These are phyloP conservation scores for Laupala kohalensis DNA, from an alignment of 1,140 invertebrate genomes.

Conservation along the genomic window DNA sequence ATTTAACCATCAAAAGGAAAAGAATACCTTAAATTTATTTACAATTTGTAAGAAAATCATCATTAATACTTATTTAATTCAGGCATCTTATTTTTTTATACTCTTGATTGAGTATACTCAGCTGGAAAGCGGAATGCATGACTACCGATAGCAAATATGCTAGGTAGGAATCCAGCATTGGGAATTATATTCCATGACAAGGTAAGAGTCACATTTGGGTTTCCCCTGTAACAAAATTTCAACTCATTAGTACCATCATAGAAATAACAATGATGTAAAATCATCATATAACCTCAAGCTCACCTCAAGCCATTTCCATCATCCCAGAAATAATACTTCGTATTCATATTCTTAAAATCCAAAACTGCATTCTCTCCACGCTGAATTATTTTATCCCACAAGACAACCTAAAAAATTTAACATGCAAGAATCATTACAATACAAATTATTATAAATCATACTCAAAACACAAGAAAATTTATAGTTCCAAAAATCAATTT, in stretches of 20 bases:
- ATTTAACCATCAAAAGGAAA: too few species aligned
- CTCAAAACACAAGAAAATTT: not conserved
- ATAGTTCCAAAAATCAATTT: not conserved
- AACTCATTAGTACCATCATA: not conserved
- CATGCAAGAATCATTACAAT: not conserved
- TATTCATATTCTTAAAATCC: slow-evolving; percentile 88
- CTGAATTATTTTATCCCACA: slow-evolving; percentile 98
- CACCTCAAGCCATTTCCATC: slow-evolving; percentile 94
- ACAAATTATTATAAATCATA: not conserved
- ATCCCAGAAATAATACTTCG: slow-evolving; percentile 99
- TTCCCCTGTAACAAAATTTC: slow-evolving; percentile 54
- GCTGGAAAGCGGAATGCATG: slow-evolving; percentile 81
- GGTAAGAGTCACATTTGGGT: slow-evolving; percentile 86
- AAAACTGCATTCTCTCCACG: slow-evolving; percentile 84
- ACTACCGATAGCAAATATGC: slow-evolving; percentile 62
- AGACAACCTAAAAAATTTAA: slow-evolving; percentile 58
- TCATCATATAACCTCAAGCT: slow-evolving; percentile 22
- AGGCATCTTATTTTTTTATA: slow-evolving; percentile 30
- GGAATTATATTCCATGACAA: slow-evolving; percentile 97
- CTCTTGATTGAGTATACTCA: slow-evolving; percentile 68
- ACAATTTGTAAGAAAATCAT: not conserved
- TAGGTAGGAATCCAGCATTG: slow-evolving; percentile 88
- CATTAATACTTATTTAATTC: not conserved
- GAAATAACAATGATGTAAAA: too few species aligned
- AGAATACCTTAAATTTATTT: too few species aligned